A percentile compares a stretch with the other conserved stretches of the same genome.
phyloP scores from a whole-genome alignment of 2,113 vertebrate genomes.

The Gallinago jamesoni region DNA sequence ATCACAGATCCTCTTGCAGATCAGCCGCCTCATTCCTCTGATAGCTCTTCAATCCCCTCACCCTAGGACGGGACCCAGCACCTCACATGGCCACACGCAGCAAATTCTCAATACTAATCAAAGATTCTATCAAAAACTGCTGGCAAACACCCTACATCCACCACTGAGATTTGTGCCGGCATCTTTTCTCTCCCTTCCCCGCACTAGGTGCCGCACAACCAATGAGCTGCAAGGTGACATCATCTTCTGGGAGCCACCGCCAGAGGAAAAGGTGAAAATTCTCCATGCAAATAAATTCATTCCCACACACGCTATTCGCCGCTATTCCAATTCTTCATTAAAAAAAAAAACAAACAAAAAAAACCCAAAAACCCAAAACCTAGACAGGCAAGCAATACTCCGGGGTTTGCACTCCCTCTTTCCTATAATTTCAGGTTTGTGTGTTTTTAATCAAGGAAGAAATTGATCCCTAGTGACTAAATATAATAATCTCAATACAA shows the following conservation, averaged over 20 bases:
- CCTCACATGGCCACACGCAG: constrained; percentile 78
- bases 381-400: background rate
- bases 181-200: constrained; percentile 86
- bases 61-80: constrained; percentile 71
- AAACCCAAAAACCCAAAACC: background rate
- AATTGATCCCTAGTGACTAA: background rate
- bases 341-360: background rate
- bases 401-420: background rate
- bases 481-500: background rate
- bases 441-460: background rate
- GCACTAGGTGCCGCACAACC: constrained; percentile 83
- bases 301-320: constrained; percentile 24
- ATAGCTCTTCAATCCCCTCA: constrained; percentile 75
- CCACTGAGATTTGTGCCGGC: constrained; percentile 80
- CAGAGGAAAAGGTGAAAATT: constrained; percentile 84
- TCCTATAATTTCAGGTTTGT: background rate
- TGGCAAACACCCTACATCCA: constrained; percentile 74
- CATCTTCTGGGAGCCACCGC: constrained; percentile 88
- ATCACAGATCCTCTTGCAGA: constrained; percentile 99
- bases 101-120: constrained; percentile 63
- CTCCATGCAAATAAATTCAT: constrained; percentile 79
- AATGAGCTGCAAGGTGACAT: constrained; percentile 93
- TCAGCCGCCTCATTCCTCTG: constrained; percentile 96
- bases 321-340: background rate
- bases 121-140: constrained; percentile 69